Base-by-base conservation (phyloP, 2,888 invertebrate genomes). In the Marasmarcha lunaedactyla region DNA sequence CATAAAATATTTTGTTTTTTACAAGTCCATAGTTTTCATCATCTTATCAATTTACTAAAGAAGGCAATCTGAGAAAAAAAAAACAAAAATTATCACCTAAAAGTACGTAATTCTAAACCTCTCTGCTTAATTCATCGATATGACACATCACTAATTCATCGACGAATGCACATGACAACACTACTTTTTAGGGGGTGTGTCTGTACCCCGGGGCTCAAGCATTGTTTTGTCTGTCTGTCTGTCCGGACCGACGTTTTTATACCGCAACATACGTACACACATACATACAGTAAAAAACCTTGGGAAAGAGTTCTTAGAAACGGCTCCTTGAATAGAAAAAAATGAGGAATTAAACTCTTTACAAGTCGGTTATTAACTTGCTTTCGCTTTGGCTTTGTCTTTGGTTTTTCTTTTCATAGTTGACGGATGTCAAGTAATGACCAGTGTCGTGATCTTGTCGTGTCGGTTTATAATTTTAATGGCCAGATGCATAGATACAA, bases 191-290 rank as follows among this genome's bases (percentile, higher is more conserved):
- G 61, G 65, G 74, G 78, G 78, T 71, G 79, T 79, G 81, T 70
- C 78, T 51, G 63, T 53, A 63, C 76, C 76, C 58, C 63, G 57
- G 62, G 77, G 69, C 63, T 46, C 59, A 49, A 50, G 74, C 74
- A 81, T 83, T 83, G 81, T 83, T 76, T 76, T 71, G 79, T 74
- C 69, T 61, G 74, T 71, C 70, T 60, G 70, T 76, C 74, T 74
- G 78, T 76, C 72, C 63, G 59, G 57, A 60, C 70, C 68, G 66
- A 64, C 66, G 52, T 60, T 50, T 49, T 53, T 47, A 48, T 33
- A 34, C 47, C 59, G 54, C 55, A n/a, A n/a, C n/a, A n/a, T n/a
- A n/a, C n/a, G n/a, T n/a, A 55, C 52, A 49, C 58, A 50, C 53
- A 46, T 52, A 50, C 53, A 46, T 51, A 48, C 15, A 27, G 39